These are phyloP conservation scores for Biston betularia DNA, from an alignment of 2,888 invertebrate species.

Conservation along the genomic window DNA sequence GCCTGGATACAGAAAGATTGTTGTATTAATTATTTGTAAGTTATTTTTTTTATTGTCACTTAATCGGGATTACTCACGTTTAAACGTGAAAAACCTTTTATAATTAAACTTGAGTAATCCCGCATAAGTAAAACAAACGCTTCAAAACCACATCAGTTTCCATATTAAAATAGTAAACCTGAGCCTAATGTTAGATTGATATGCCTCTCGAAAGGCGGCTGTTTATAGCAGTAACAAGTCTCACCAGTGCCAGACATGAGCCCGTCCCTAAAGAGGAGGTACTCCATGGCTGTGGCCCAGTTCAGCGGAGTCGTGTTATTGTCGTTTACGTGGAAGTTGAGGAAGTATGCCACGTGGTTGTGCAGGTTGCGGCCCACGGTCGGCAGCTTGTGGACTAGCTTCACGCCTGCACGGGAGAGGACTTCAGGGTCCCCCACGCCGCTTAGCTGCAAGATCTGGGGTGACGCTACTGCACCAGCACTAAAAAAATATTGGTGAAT, in stretches of 20 bases:
- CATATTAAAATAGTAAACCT: too few species aligned
- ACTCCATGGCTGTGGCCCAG: constrained; percentile 97
- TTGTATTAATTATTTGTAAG: too few species aligned
- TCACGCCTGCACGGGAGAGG: constrained; percentile 87
- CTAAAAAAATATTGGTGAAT: constrained; percentile 53
- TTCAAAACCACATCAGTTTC: too few species aligned
- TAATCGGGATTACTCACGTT: too few species aligned
- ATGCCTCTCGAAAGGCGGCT: too few species aligned
- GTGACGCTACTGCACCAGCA: constrained; percentile 96
- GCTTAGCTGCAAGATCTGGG: constrained; percentile 96
- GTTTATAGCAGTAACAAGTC: constrained; percentile 6
- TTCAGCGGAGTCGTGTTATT: constrained; percentile 94
- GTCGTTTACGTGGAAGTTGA: constrained; percentile 93
- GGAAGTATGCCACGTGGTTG: constrained; percentile 93
- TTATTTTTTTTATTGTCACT: too few species aligned
- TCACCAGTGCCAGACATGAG: constrained; percentile 95
- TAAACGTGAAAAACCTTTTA: too few species aligned
- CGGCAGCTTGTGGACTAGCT: constrained; percentile 90
- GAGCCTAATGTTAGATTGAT: too few species aligned
- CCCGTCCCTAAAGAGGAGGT: constrained; percentile 94
- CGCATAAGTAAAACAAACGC: too few species aligned
- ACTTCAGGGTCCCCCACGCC: constrained; percentile 94
- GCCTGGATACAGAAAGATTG: constrained; percentile 81
- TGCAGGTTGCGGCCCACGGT: constrained; percentile 95
- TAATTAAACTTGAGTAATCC: too few species aligned